Evolutionary conservation across 1,140 invertebrate species (phyloP).

Genomic region (Triops longicaudatus): DNA sequence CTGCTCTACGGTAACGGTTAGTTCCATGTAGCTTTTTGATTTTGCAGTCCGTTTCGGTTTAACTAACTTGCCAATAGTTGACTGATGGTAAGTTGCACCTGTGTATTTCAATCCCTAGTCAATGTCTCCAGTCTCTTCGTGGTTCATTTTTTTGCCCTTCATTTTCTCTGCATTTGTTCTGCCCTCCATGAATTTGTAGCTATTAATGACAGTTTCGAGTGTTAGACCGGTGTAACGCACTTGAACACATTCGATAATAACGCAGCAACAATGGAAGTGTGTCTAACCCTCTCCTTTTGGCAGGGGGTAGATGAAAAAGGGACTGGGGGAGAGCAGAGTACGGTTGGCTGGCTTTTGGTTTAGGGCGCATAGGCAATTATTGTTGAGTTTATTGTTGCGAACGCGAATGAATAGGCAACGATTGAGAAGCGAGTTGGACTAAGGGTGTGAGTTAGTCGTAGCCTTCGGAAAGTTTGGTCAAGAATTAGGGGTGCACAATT

Average conservation of each 20-base stretch:
- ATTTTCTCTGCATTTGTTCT: too few relatives aligned
- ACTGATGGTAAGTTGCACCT: too few relatives aligned
- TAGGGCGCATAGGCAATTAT: neutral
- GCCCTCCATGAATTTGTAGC: neutral
- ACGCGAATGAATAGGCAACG: neutral
- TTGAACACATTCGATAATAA: neutral
- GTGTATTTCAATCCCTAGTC: too few relatives aligned
- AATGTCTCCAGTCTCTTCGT: too few relatives aligned
- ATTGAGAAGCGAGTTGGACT: neutral
- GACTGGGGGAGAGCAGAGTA: neutral
- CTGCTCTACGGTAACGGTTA: too few relatives aligned
- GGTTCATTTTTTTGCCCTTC: too few relatives aligned
- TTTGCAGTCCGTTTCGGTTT: too few relatives aligned
- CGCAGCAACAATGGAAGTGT: neutral
- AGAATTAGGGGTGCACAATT: too few relatives aligned
- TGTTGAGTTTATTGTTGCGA: conserved; percentile 3
- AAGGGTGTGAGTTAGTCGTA: neutral
- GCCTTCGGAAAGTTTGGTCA: neutral
- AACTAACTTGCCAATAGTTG: too few relatives aligned
- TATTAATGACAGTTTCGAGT: neutral
- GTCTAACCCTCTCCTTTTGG: neutral
- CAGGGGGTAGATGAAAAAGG: too few relatives aligned
- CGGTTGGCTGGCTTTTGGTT: neutral
- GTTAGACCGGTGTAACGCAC: neutral
- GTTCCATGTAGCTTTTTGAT: too few relatives aligned